Percentiles rank a stretch among this genome's conserved stretches.
These are phyloP conservation scores for Ctenopoma kingsleyae DNA, from an alignment of 2,797 vertebrate genomes.

Conservation along the genomic window DNA sequence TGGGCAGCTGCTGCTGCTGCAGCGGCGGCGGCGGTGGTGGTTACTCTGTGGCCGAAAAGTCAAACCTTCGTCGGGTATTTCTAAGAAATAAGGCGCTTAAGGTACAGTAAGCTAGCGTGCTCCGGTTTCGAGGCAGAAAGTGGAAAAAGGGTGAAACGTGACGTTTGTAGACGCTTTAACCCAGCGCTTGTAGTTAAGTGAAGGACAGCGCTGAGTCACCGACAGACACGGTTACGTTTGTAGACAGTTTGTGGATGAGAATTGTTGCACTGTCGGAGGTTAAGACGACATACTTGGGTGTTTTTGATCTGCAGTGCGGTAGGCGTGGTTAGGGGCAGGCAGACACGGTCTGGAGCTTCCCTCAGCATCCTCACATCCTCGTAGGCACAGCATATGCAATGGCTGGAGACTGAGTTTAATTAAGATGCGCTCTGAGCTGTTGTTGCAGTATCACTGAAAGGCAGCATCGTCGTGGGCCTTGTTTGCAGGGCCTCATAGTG, in stretches of 20 bases:
- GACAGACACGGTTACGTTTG: not conserved
- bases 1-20: slow-evolving; percentile 5
- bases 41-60: slow-evolving; percentile 32
- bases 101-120: slow-evolving; percentile 41
- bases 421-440: slow-evolving; percentile 31
- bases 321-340: slow-evolving; percentile 80
- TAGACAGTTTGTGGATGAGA: slow-evolving; percentile 23
- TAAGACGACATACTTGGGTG: slow-evolving; percentile 48
- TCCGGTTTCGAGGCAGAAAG: slow-evolving; percentile 27
- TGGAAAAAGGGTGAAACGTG: slow-evolving; percentile 1
- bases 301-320: slow-evolving; percentile 95
- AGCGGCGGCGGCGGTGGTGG: not conserved
- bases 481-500: slow-evolving; percentile 5
- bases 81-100: slow-evolving; percentile 16
- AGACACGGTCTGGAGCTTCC: slow-evolving; percentile 60
- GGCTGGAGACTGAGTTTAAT: slow-evolving; percentile 56
- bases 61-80: slow-evolving; percentile 14
- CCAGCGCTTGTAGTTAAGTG: not conserved
- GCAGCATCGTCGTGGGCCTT: slow-evolving; percentile 14
- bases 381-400: slow-evolving; percentile 5
- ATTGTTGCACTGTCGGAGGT: slow-evolving; percentile 20
- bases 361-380: slow-evolving; percentile 72
- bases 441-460: not conserved
- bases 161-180: not conserved
- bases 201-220: slow-evolving; percentile 51